Percentiles rank a stretch among this genome's conserved stretches.
phyloP scores from a whole-genome alignment of 2,888 invertebrate species.

The Eustalomyia histrio region DNA sequence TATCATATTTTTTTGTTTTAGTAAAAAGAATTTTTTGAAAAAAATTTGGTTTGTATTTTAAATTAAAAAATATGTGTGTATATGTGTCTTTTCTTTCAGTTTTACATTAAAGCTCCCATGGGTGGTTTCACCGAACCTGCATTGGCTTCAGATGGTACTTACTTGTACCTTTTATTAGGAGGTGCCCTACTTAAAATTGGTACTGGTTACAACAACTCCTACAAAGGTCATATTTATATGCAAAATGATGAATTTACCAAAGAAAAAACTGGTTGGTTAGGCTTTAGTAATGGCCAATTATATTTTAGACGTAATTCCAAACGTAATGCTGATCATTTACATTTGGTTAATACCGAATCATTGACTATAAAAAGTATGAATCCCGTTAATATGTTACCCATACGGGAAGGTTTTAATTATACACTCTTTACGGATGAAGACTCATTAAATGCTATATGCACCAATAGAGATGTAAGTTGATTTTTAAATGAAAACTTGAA shows the following conservation, averaged over 20 bases:
- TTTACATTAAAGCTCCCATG: constrained; percentile 75
- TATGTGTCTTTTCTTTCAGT: constrained; percentile 72
- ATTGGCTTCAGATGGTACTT: constrained; percentile 94
- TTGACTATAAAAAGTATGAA: constrained; percentile 80
- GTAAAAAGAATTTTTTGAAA: too few relatives aligned
- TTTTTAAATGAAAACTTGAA: background rate
- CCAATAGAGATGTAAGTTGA: constrained; percentile 86
- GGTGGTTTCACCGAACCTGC: constrained; percentile 81
- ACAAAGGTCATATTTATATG: constrained; percentile 93
- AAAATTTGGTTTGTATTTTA: too few relatives aligned
- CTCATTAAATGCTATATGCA: constrained; percentile 87
- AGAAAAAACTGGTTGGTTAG: constrained; percentile 90
- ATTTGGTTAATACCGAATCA: constrained; percentile 80
- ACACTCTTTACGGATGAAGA: constrained; percentile 88
- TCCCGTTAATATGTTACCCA: constrained; percentile 75
- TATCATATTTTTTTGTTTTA: too few relatives aligned
- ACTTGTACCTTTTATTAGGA: constrained; percentile 91
- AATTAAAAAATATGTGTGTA: too few relatives aligned
- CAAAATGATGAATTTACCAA: constrained; percentile 91
- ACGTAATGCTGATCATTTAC: constrained; percentile 79
- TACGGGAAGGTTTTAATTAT: constrained; percentile 78
- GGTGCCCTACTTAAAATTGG: constrained; percentile 95
- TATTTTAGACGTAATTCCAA: constrained; percentile 86
- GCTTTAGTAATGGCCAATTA: constrained; percentile 90
- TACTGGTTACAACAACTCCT: constrained; percentile 95